Evolutionary conservation across 92 coral and sea anemone genomes (phyloP).

Genomic region (Epizoanthus fatuus): DNA sequence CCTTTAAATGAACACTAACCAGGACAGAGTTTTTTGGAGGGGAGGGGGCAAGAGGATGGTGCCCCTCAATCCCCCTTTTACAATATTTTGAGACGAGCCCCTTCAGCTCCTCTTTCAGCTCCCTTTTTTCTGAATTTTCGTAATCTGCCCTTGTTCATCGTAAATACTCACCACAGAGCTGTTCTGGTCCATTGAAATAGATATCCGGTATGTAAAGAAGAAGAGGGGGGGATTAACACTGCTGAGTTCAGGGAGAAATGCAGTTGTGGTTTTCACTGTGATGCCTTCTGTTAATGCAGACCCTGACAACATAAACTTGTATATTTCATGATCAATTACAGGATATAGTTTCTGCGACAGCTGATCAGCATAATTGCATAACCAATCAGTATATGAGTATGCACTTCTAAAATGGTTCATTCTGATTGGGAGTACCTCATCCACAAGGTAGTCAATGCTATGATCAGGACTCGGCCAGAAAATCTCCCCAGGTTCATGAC

Average conservation of each 20-base stretch:
- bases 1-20: no score
- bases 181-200: constrained; percentile 90
- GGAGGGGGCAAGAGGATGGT: no score
- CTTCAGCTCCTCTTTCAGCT: no score
- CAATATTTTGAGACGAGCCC: no score
- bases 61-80: no score
- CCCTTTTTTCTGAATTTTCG: no score
- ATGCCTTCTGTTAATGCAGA: constrained; percentile 77
- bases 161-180: constrained; percentile 77
- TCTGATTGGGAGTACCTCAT: constrained; percentile 65
- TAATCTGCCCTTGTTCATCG: no score
- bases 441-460: constrained; percentile 57
- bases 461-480: constrained; percentile 97
- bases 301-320: constrained; percentile 83
- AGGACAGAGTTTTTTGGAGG: no score
- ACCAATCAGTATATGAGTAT: constrained; percentile 81
- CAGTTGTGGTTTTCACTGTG: constrained; percentile 87
- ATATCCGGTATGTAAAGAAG: constrained; percentile 97
- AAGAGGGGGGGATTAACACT: constrained; percentile 93
- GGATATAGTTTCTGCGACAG: constrained; percentile 81
- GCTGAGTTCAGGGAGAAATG: constrained; percentile 96
- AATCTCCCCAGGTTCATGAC: constrained; percentile 88
- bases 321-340: constrained; percentile 86
- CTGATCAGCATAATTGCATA: constrained; percentile 82
- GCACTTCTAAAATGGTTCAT: constrained; percentile 93